Conservation (phyloP, 2,888 invertebrate genomes). For the Andrena bicolor region DNA sequence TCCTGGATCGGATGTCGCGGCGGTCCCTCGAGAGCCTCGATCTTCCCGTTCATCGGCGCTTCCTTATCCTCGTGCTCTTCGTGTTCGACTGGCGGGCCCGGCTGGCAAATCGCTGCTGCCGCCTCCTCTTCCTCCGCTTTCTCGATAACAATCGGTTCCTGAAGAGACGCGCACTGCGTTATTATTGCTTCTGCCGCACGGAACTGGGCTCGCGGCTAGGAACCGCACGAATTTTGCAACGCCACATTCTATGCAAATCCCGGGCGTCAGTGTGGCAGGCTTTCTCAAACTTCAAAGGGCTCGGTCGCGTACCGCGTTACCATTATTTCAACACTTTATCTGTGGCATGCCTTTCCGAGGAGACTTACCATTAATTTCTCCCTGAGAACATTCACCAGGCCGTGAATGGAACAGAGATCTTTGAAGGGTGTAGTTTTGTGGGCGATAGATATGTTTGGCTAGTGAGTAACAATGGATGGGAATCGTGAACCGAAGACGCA, state of each 20-base stretch:
- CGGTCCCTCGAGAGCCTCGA: constrained; percentile 46
- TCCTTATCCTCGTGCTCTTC: constrained; percentile 64
- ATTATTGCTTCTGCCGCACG: constrained; percentile 69
- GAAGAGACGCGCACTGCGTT: constrained; percentile 67
- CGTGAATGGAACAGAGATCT: too few relatives aligned
- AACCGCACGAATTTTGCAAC: constrained; percentile 78
- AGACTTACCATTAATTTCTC: too few relatives aligned
- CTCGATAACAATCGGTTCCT: constrained; percentile 78
- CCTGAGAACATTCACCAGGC: too few relatives aligned
- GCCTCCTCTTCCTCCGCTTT: constrained; percentile 62
- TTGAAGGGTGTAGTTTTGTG: too few relatives aligned
- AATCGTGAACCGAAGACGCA: too few relatives aligned
- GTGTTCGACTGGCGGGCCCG: constrained; percentile 68
- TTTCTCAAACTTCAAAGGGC: constrained; percentile 69
- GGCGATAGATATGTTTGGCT: too few relatives aligned
- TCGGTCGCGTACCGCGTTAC: background rate
- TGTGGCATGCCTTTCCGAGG: too few relatives aligned
- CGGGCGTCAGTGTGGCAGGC: constrained; percentile 47
- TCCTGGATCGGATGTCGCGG: constrained; percentile 59
- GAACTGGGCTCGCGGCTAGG: constrained; percentile 61
- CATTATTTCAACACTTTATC: background rate
- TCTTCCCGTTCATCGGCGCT: constrained; percentile 59
- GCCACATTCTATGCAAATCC: constrained; percentile 82
- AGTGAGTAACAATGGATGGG: too few relatives aligned
- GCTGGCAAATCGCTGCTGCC: constrained; percentile 61